phyloP scores from a whole-genome alignment of 1,140 invertebrate genomes.

The Drosophila fuyamai region DNA sequence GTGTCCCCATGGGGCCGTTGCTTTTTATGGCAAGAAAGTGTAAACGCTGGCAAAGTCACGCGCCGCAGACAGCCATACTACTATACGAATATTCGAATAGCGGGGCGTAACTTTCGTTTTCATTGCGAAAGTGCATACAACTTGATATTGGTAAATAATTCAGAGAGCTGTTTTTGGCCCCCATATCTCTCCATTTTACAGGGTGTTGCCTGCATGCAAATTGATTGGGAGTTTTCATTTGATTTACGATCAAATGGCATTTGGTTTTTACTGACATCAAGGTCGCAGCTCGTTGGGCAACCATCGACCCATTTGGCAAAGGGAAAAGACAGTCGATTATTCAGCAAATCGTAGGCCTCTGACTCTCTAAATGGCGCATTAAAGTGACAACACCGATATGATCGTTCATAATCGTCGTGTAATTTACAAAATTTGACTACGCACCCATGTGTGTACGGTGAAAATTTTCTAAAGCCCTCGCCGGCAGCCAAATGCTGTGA shows the following conservation, averaged over 20 bases:
- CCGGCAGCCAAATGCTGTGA: conserved; percentile 26
- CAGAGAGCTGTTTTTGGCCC: conserved; percentile 44
- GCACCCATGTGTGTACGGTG: conserved; percentile 47
- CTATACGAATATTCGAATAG: conserved; percentile 10
- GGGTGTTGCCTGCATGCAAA: conserved; percentile 58
- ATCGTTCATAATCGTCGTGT: conserved; percentile 30
- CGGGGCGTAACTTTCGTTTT: conserved; percentile 77
- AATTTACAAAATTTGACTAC: conserved; percentile 35
- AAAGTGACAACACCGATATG: conserved; percentile 39
- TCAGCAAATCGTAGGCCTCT: conserved; percentile 1
- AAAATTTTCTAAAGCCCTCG: conserved; percentile 25
- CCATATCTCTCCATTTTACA: conserved; percentile 43
- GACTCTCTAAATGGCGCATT: conserved; percentile 22
- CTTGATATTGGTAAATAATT: conserved; percentile 65
- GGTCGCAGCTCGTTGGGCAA: conserved; percentile 43
- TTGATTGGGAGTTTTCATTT: conserved; percentile 28
- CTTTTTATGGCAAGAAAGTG: conserved; percentile 71
- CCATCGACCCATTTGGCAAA: conserved; percentile 12
- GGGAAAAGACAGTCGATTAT: conserved; percentile 3
- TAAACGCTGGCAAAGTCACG: conserved; percentile 73
- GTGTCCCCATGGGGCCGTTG: conserved; percentile 26
- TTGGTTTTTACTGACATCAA: conserved; percentile 44
- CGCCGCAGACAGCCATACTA: conserved; percentile 25
- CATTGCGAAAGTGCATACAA: conserved; percentile 82
- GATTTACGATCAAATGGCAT: conserved; percentile 34